phyloP scores from a whole-genome alignment of 2,888 invertebrate species.

The Slavum lentiscoides region DNA sequence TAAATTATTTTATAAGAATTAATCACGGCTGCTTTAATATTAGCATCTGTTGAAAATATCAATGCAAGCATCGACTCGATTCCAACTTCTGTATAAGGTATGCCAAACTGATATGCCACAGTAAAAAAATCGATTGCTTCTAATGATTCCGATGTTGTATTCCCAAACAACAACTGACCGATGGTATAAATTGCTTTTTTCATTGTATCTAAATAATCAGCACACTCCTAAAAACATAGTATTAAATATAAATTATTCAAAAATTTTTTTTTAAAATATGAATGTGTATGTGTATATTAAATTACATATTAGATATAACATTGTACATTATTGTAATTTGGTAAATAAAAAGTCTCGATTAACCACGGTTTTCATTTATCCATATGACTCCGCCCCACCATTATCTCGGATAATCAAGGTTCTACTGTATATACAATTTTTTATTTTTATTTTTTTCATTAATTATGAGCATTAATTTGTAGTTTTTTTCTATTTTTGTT shows the following conservation, averaged over 20 bases:
- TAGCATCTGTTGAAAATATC: slow-evolving; percentile 79
- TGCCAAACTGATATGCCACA: slow-evolving; percentile 75
- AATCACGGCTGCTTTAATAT: slow-evolving; percentile 71
- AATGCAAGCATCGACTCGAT: slow-evolving; percentile 76
- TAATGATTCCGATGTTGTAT: slow-evolving; percentile 76
- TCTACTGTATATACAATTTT: too few relatives aligned
- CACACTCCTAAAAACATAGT: slow-evolving; percentile 61
- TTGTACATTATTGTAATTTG: too few relatives aligned
- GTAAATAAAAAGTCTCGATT: too few relatives aligned
- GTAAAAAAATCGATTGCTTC: slow-evolving; percentile 90
- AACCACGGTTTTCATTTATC: too few relatives aligned
- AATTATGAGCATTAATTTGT: too few relatives aligned
- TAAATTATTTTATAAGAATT: slow-evolving; percentile 77
- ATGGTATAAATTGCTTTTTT: slow-evolving; percentile 68
- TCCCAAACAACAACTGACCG: slow-evolving; percentile 73
- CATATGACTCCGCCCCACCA: too few relatives aligned
- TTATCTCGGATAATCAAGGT: too few relatives aligned
- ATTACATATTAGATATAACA: too few relatives aligned
- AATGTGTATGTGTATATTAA: too few relatives aligned
- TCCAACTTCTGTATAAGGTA: slow-evolving; percentile 73
- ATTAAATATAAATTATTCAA: neutral
- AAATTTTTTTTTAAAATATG: too few relatives aligned
- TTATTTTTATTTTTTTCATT: too few relatives aligned
- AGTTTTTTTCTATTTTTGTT: too few relatives aligned
- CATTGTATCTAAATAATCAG: slow-evolving; percentile 63